These are phyloP conservation scores for Saxicola maurus DNA, from an alignment of 2,797 vertebrate genomes.

Conservation along the genomic window DNA sequence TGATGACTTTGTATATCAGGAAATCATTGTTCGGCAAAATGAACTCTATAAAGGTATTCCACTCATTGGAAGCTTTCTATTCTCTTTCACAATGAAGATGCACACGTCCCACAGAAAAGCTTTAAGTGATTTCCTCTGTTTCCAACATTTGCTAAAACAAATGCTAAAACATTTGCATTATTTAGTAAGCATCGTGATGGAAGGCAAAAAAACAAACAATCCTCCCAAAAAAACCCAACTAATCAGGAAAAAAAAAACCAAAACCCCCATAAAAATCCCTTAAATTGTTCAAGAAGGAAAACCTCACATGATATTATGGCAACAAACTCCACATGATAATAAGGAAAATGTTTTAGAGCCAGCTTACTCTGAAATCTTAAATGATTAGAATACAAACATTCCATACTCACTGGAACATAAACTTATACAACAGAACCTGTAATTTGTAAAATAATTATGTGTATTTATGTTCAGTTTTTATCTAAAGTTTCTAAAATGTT, in stretches of 20 bases:
- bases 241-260: background rate
- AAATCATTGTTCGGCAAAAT: background rate
- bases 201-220: background rate
- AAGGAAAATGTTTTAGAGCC: rapidly evolving
- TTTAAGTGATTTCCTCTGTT: background rate
- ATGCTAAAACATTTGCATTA: background rate
- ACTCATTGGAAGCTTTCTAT: background rate
- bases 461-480: background rate
- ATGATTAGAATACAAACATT: background rate
- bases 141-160: background rate
- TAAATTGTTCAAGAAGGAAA: background rate
- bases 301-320: rapidly evolving
- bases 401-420: background rate
- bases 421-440: background rate
- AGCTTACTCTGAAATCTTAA: background rate
- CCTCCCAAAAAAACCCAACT: rapidly evolving
- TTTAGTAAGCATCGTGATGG: background rate
- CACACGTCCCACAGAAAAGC: background rate
- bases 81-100: background rate
- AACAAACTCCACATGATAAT: background rate
- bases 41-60: background rate
- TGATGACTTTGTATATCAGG: background rate
- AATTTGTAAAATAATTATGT: background rate
- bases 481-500: background rate
- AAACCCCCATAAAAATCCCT: background rate